Evolutionary conservation across 2,888 invertebrate genomes (phyloP), one percentile per base, ranked within the genome.

Genomic region (Leptothorax acervorum): DNA sequence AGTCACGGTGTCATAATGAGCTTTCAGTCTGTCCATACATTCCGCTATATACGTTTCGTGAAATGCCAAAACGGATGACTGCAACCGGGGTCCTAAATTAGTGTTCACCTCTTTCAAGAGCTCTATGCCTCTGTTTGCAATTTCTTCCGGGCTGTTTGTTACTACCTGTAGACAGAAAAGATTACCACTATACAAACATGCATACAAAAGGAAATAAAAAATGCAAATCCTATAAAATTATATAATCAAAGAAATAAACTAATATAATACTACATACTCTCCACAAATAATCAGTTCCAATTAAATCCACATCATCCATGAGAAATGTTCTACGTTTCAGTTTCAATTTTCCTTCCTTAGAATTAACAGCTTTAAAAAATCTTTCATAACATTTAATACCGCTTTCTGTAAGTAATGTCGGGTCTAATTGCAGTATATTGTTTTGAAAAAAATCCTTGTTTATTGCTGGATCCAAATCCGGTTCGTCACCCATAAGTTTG

Each of bases 241-340:
- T 18, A 55, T 31, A 53, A 55, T 39, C 31, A 28, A 73, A 70
- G 15, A 79, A 53, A 53, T 35, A 28, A 48, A 53, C 11, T 65
- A 48, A 57, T 70, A 63, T 35, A 48, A 57, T 66, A 15, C 53
- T 82, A 95, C 96, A 95, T 92, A 97, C 98, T 95, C 97, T 96
- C 99, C 99, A 99, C 92, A 99, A 96, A 96, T 99, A 99, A 95
- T 99, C 99, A 94, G 98, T 97, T 88, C 99, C 99, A 94, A 99
- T 98, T 93, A 99, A 96, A 96, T 99, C 99, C 90, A 98, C 97
- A 95, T 99, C 98, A 95, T 99, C 98, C 95, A 99, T 97, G 93
- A 98, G 96, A 95, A 97, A 97, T 87, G 97, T 97, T 92, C 98
- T 96, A 93, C 98, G 96, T 94, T 98, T 98, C 86, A 97, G 96